phyloP scores from a whole-genome alignment of 2,888 invertebrate genomes.

The Ectemnius continuus region DNA sequence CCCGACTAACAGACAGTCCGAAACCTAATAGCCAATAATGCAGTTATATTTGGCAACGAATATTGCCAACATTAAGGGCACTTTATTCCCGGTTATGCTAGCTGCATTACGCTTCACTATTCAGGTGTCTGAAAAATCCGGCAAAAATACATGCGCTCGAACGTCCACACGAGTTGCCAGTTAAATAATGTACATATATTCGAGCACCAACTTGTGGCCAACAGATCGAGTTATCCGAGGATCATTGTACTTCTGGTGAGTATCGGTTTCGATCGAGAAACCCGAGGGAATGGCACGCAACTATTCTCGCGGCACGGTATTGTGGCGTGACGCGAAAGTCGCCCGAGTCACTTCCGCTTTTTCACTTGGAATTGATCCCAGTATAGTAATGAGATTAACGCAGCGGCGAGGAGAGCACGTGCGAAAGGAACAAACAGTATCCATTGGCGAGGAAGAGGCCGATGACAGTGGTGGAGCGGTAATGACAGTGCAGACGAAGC shows the following conservation, averaged over 20 bases:
- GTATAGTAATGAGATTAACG: conserved; percentile 5
- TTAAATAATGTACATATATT: too few relatives aligned
- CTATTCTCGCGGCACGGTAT: conserved; percentile 35
- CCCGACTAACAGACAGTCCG: too few relatives aligned
- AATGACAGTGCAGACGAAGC: conserved; percentile 1
- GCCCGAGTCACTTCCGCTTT: conserved; percentile 34
- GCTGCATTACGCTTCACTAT: neutral
- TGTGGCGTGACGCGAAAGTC: conserved; percentile 25
- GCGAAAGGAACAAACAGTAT: neutral
- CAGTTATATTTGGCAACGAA: too few relatives aligned
- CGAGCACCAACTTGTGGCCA: neutral
- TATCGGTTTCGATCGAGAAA: conserved; percentile 38
- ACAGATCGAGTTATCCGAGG: neutral
- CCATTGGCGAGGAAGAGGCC: neutral
- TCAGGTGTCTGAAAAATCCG: neutral
- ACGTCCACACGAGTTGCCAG: too few relatives aligned
- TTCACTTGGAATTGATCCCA: conserved; percentile 24
- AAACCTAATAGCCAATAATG: too few relatives aligned
- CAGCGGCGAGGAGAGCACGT: neutral
- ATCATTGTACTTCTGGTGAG: conserved; percentile 26
- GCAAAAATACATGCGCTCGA: too few relatives aligned
- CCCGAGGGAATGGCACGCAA: conserved; percentile 35
- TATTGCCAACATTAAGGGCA: too few relatives aligned
- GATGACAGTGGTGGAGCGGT: too few relatives aligned
- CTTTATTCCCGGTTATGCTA: neutral